Percentiles rank a stretch among this genome's conserved stretches.
Evolutionary conservation across 2,113 vertebrate genomes (phyloP).

Genomic region (Cyprinodon variegatus): DNA sequence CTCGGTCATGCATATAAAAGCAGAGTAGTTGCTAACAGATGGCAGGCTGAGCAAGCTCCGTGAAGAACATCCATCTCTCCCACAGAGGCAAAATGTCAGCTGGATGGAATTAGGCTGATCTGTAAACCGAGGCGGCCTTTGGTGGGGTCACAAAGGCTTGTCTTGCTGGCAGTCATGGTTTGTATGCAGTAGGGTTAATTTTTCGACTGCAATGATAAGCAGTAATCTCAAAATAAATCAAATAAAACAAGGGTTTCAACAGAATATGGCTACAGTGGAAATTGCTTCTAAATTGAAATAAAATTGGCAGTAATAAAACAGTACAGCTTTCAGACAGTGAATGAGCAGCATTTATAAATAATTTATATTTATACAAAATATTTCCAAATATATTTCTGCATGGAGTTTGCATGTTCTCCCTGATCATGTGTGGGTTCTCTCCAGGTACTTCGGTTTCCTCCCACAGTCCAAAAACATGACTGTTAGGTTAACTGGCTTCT

Average conservation of each 20-base stretch:
- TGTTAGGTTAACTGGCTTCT: too few species aligned
- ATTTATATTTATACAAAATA: too few species aligned
- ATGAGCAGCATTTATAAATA: too few species aligned
- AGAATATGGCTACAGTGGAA: not conserved
- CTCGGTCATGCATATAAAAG: slow-evolving; percentile 56
- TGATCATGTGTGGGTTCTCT: too few species aligned
- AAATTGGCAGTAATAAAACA: not conserved
- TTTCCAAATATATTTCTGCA: too few species aligned
- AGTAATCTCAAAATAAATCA: not conserved
- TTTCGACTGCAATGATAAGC: not conserved
- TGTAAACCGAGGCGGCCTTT: slow-evolving; percentile 20
- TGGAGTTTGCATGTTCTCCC: too few species aligned
- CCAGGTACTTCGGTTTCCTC: too few species aligned
- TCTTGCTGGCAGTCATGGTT: not conserved
- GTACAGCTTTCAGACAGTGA: too few species aligned
- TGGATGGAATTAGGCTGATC: slow-evolving; percentile 40
- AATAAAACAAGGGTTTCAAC: not conserved
- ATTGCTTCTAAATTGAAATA: not conserved
- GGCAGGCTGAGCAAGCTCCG: slow-evolving; percentile 51
- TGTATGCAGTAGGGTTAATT: slow-evolving; percentile 6
- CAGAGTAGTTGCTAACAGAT: slow-evolving; percentile 63
- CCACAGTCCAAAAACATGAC: too few species aligned
- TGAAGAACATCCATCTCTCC: slow-evolving; percentile 62
- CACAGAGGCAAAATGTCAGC: slow-evolving; percentile 51
- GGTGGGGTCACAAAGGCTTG: not conserved